phyloP scores from a whole-genome alignment of 2,888 invertebrate genomes.

The Rhabditoides inermis region DNA sequence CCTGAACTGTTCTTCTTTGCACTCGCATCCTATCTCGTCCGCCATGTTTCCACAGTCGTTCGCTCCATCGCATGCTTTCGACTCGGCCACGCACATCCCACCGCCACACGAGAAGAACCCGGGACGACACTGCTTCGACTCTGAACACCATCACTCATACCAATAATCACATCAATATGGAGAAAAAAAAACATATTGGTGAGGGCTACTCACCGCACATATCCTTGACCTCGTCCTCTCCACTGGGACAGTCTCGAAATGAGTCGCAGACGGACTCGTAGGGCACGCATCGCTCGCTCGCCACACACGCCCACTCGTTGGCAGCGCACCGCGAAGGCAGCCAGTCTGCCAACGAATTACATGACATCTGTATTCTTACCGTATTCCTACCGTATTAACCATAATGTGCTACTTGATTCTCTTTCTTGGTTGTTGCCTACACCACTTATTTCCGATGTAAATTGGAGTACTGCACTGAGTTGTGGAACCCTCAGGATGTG shows the following conservation, averaged over 20 bases:
- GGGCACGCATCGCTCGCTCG: conserved; percentile 63
- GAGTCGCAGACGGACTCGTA: conserved; percentile 70
- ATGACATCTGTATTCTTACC: too few relatives aligned
- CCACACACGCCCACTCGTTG: conserved; percentile 32
- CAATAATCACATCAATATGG: too few relatives aligned
- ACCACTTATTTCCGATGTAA: too few relatives aligned
- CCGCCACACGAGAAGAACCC: conserved; percentile 67
- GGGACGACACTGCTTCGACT: conserved; percentile 64
- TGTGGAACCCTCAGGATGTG: too few relatives aligned
- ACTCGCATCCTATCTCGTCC: conserved; percentile 61
- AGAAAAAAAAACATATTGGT: too few relatives aligned
- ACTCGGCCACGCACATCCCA: conserved; percentile 55
- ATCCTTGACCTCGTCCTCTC: conserved; percentile 74
- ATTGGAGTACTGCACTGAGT: too few relatives aligned
- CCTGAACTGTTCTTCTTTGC: conserved; percentile 38
- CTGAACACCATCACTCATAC: too few relatives aligned
- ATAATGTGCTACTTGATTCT: too few relatives aligned
- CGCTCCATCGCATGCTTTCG: conserved; percentile 51
- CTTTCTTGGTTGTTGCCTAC: too few relatives aligned
- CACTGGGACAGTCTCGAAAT: conserved; percentile 68
- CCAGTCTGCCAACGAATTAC: too few relatives aligned
- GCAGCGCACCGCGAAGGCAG: conserved; percentile 19
- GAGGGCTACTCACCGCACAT: too few relatives aligned
- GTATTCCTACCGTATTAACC: too few relatives aligned
- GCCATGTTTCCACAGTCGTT: conserved; percentile 56